These are phyloP conservation scores for Heliconius hermathena DNA, from an alignment of 1,140 invertebrate species.

Conservation along the genomic window DNA sequence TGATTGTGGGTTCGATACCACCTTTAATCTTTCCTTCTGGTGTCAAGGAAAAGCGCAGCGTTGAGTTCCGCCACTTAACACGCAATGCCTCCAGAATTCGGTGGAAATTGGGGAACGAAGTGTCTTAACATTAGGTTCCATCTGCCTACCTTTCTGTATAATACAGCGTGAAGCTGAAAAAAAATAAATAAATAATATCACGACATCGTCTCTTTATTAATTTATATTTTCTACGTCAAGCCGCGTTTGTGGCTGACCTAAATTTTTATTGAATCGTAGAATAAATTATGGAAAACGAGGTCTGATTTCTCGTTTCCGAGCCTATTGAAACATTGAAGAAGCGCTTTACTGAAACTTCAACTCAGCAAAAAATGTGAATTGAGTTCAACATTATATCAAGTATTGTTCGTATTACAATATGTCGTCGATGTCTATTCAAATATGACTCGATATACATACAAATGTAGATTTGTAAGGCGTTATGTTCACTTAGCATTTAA, in stretches of 20 bases:
- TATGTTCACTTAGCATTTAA: background rate
- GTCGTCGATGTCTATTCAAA: conserved; percentile 3
- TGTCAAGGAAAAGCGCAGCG: too few relatives aligned
- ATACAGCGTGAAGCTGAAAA: too few relatives aligned
- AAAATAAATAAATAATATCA: background rate
- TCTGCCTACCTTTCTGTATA: too few relatives aligned
- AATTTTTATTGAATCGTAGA: conserved; percentile 4
- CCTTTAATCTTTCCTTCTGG: too few relatives aligned
- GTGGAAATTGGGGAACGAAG: too few relatives aligned
- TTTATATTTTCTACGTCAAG: background rate
- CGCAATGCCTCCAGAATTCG: too few relatives aligned
- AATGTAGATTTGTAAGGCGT: background rate
- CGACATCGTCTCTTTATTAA: background rate
- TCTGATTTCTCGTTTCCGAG: background rate
- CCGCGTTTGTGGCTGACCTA: conserved; percentile 2
- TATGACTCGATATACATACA: background rate
- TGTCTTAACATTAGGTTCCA: too few relatives aligned
- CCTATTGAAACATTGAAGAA: conserved; percentile 1
- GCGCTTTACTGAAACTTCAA: conserved; percentile 1
- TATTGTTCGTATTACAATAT: conserved; percentile 4
- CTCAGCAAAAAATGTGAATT: background rate
- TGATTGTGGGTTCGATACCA: too few relatives aligned
- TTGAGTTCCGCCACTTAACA: too few relatives aligned
- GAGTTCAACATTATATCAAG: conserved; percentile 10
- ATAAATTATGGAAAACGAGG: conserved; percentile 6